A percentile compares a stretch with the other conserved stretches of the same genome.
These are phyloP conservation scores for Paguma larvata DNA, from an alignment of 2,797 vertebrate genomes.

Conservation along the genomic window DNA sequence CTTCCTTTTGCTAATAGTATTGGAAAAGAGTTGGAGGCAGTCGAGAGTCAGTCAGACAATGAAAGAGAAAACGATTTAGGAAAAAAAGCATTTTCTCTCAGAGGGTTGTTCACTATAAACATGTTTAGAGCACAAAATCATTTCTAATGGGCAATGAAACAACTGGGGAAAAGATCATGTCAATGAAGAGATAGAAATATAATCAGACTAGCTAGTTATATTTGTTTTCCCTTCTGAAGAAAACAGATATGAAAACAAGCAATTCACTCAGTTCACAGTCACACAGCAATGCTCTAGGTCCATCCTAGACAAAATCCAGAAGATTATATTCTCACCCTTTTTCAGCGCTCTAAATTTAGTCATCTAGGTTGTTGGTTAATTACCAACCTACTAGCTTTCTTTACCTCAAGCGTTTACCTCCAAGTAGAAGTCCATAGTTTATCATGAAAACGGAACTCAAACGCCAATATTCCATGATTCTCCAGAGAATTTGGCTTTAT, in stretches of 20 bases:
- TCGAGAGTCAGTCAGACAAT: not conserved
- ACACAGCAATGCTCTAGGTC: not conserved
- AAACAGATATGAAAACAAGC: not conserved
- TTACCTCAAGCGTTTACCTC: not conserved
- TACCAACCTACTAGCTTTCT: not conserved
- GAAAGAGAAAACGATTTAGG: not conserved
- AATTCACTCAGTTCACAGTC: not conserved
- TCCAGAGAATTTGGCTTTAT: not conserved
- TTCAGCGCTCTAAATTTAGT: not conserved
- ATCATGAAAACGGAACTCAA: conserved; percentile 27
- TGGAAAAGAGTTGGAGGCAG: not conserved
- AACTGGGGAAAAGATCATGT: not conserved
- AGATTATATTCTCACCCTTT: not conserved
- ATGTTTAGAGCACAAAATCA: not conserved
- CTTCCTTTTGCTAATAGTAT: not conserved
- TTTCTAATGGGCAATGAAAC: not conserved
- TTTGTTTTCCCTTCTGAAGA: not conserved
- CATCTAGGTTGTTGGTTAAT: not conserved
- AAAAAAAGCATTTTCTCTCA: not conserved
- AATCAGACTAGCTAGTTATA: conserved; percentile 2
- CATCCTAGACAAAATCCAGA: not conserved
- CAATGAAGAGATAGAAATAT: conserved; percentile 11
- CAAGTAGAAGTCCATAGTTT: not conserved
- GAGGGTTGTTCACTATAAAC: not conserved
- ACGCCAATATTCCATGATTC: not conserved